A percentile compares a stretch with the other conserved stretches of the same genome.
These are phyloP conservation scores for Dicycla oo DNA, from an alignment of 2,888 invertebrate species.

Conservation along the genomic window DNA sequence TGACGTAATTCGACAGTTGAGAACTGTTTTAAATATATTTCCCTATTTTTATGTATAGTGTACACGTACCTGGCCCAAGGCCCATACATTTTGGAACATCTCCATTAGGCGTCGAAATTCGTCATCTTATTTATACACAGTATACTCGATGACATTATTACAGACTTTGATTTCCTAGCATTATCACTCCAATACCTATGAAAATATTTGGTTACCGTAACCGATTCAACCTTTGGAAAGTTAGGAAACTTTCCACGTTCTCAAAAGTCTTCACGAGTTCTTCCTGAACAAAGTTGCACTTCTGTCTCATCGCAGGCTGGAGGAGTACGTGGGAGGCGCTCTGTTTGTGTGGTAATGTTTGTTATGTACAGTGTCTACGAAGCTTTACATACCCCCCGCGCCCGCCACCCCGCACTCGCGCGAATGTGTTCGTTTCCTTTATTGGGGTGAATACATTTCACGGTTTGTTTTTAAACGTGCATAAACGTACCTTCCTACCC, in stretches of 20 bases:
- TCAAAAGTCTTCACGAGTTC: neutral
- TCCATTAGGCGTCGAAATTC: too few relatives aligned
- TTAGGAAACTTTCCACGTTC: neutral
- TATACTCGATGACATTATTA: neutral
- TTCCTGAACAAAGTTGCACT: slow-evolving; percentile 43
- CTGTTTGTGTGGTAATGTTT: slow-evolving; percentile 83
- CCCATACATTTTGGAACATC: too few relatives aligned
- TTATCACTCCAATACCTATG: neutral
- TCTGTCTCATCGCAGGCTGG: slow-evolving; percentile 39
- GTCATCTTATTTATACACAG: neutral
- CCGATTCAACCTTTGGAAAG: neutral
- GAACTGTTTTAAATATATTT: too few relatives aligned
- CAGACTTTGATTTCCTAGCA: neutral
- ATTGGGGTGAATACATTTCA: slow-evolving; percentile 67
- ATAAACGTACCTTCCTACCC: slow-evolving; percentile 15
- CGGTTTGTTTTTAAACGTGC: slow-evolving; percentile 66
- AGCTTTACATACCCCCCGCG: slow-evolving; percentile 68
- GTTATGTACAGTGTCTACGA: slow-evolving; percentile 73
- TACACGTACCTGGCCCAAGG: too few relatives aligned
- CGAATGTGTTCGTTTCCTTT: slow-evolving; percentile 66
- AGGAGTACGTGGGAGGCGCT: slow-evolving; percentile 40
- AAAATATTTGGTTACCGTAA: neutral
- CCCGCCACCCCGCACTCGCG: slow-evolving; percentile 32
- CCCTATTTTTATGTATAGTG: too few relatives aligned
- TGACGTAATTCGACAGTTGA: too few relatives aligned